Evolutionary conservation across 2,797 vertebrate genomes (phyloP), one percentile per base, ranked within the genome.

Genomic region (Premnoplex brunnescens): DNA sequence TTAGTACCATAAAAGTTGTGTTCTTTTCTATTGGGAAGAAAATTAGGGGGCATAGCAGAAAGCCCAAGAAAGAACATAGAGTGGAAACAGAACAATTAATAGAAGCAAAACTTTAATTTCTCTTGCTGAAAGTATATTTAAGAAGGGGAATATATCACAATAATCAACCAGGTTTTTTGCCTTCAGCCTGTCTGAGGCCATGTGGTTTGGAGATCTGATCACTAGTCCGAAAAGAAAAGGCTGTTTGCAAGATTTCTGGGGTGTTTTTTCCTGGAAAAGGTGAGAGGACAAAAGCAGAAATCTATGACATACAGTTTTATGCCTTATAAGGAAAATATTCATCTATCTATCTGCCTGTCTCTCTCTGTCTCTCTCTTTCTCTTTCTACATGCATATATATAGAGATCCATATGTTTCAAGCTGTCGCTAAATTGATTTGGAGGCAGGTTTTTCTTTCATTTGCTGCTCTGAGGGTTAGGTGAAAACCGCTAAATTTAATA

Each of bases 171-270:
- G 89, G 85, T 96, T 96, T 96, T 97, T 96, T 97, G 96, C 96
- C 96, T 97, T 97, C 95, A 97, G 96, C 95, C 96, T 97, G 82
- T 97, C 94, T 97, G 96, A 96, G 96, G 96, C 93, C 93, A 97
- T 97, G 96, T 96, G 94, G 88, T 95, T 97, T 97, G 96, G 95
- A 96, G 96, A 86, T 95, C 93, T 96, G 92, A 90, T 96, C 93
- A 97, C 95, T 97, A 97, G 93, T 96, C 94, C 88, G 87, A 97
- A 96, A 97, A 97, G 94, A 4, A 96, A 97, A 96, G 91, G 87
- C 93, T 97, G 93, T 97, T 96, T 97, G 73, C 96, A 96, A 96
- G 96, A 97, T 94, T 97, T 97, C 93, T 62, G 96, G 94, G 96
- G 86, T 95, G 87, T 96, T 89, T 96, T 95, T 97, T 97, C 96